Base-by-base conservation (phyloP, 2,888 invertebrate genomes). In the Phaedon cochleariae region DNA sequence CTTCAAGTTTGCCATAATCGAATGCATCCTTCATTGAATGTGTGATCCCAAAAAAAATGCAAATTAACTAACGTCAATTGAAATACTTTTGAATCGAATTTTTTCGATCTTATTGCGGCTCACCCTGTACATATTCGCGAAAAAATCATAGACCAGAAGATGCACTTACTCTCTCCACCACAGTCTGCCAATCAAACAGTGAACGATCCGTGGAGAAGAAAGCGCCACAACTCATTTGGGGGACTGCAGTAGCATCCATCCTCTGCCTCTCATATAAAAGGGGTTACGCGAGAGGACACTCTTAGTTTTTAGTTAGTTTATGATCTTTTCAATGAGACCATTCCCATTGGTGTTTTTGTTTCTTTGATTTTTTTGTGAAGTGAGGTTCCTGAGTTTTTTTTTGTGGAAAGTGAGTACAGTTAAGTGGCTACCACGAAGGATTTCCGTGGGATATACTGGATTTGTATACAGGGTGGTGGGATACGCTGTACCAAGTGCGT, bases 161-260 rank as follows among this genome's bases (percentile, higher is more conserved):
- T 34, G 34, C 34, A 34, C 34, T 34, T 34, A 34, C 34, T 34
- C 34, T 34, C 34, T 34, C 34, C 34, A 34, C 34, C 12, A 34
- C 34, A 34, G 5, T 10, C 12, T 10, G 10, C 34, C 34, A 34
- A 34, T 2, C 34, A 34, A 34, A 34, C 34, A 12, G 2, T 12
- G 34, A 34, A 34, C 34, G 10, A 34, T 34, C 12, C 6, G 2
- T 2, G 7, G 1, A 22, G 55, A 55, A 45, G 55, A 55, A 55
- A 21, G 55, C 22, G 29, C 29, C 5, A 18, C 20, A 49, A 51
- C 37, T 37, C 17, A 55, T 59, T 62, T 55, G 65, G 62, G 55
- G 58, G 65, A 66, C 59, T 52, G 29, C 41, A 62, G 52, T 62
- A 48, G 59, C 65, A 62, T 66, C 65, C 65, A 62, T 66, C 54